A percentile compares a stretch with the other conserved stretches of the same genome.
Conservation (phyloP, 2,113 vertebrate genomes). For the mouse (Mus musculus) region DNA sequence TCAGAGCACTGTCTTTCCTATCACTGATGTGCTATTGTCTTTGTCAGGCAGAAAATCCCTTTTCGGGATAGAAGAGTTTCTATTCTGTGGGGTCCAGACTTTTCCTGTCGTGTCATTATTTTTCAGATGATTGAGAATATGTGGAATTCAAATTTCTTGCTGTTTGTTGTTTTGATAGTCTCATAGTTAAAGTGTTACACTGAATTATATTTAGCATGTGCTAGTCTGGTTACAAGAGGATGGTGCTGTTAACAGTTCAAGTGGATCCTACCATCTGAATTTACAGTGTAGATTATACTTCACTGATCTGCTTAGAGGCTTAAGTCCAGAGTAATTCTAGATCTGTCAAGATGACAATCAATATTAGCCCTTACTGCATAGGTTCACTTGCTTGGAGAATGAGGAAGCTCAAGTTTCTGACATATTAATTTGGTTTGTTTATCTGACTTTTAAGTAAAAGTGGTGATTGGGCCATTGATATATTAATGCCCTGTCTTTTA, state of each 20-base stretch:
- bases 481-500: neutral
- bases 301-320: too few species aligned
- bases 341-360: too few species aligned
- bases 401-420: too few species aligned
- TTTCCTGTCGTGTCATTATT: neutral
- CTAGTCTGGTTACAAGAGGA: neutral
- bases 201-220: neutral
- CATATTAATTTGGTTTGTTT: neutral
- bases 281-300: too few species aligned
- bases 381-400: neutral
- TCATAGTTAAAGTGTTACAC: neutral
- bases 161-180: neutral
- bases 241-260: neutral
- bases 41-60: neutral
- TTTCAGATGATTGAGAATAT: accelerated
- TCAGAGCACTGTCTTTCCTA: neutral
- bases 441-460: neutral
- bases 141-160: too few species aligned
- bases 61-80: neutral
- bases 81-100: neutral
- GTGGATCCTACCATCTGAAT: too few species aligned
- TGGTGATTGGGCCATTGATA: neutral
- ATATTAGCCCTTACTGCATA: neutral
- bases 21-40: neutral
- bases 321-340: neutral